Evolutionary conservation across 2,888 invertebrate genomes (phyloP).

Genomic region (Carterocephalus palaemon): DNA sequence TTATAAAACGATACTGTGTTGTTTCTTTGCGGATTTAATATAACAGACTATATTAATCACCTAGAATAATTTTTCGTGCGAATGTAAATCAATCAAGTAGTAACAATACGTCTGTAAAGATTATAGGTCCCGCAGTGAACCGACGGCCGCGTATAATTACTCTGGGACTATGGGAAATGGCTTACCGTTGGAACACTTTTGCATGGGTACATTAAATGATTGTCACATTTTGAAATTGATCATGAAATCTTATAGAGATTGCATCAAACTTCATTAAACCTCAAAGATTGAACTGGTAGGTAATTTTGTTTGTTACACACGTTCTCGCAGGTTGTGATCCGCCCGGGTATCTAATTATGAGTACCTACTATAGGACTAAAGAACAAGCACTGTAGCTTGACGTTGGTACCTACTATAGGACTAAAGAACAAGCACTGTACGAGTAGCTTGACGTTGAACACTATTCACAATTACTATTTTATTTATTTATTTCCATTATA

Average conservation of each 20-base stretch:
- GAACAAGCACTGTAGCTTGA: too few relatives aligned
- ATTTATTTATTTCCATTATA: too few relatives aligned
- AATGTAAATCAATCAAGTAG: constrained; percentile 3
- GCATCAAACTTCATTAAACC: too few relatives aligned
- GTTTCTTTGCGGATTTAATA: neutral
- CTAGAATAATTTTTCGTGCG: constrained; percentile 1
- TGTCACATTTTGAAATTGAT: constrained; percentile 26
- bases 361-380: too few relatives aligned
- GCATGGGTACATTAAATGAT: constrained; percentile 63
- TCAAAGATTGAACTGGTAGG: too few relatives aligned
- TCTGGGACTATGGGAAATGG: constrained; percentile 73
- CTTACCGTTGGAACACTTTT: constrained; percentile 60
- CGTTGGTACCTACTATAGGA: too few relatives aligned
- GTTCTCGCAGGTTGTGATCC: too few relatives aligned
- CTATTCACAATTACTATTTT: too few relatives aligned
- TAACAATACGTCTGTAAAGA: constrained; percentile 20
- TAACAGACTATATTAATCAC: neutral
- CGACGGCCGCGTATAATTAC: constrained; percentile 65
- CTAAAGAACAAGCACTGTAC: too few relatives aligned
- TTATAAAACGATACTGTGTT: neutral
- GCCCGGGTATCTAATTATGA: too few relatives aligned
- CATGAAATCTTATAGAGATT: neutral
- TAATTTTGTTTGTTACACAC: too few relatives aligned
- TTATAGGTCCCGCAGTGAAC: constrained; percentile 39
- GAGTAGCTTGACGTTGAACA: too few relatives aligned